phyloP scores from a whole-genome alignment of 2,888 invertebrate species.

The Rhorus exstirpatorius region DNA sequence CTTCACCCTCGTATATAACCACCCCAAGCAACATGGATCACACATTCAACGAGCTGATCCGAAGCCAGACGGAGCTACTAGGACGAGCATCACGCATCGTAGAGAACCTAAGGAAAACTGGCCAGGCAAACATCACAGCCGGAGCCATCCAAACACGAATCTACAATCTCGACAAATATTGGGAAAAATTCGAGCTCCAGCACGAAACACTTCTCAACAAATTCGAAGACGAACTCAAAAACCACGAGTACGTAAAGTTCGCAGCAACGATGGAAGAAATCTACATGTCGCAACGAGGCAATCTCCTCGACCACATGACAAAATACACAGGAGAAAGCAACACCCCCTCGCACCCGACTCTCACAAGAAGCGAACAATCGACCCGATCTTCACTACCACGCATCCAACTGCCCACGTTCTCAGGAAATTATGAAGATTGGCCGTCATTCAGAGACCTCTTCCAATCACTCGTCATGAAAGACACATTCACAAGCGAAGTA shows the following conservation, averaged over 20 bases:
- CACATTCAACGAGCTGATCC: neutral
- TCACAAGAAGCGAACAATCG: too few species aligned
- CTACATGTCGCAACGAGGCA: neutral
- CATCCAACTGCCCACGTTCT: neutral
- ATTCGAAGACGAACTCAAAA: neutral
- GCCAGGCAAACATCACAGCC: neutral
- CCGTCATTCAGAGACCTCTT: neutral
- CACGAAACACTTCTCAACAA: neutral
- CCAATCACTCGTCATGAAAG: neutral
- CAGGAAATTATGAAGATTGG: neutral
- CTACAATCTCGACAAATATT: neutral
- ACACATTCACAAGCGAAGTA: neutral
- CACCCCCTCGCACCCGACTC: too few species aligned
- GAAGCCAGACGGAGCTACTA: neutral
- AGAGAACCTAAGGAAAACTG: neutral
- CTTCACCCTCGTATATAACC: too few species aligned
- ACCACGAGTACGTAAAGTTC: neutral
- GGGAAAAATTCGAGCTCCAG: constrained; percentile 12
- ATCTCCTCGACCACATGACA: neutral
- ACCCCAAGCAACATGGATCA: too few species aligned
- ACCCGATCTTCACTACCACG: neutral
- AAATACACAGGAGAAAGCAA: too few species aligned
- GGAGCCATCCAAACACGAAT: neutral
- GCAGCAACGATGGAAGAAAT: neutral
- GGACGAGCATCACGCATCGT: neutral